These are phyloP conservation scores for Urocitellus parryii DNA, from an alignment of 2,113 vertebrate species.

Conservation along the genomic window DNA sequence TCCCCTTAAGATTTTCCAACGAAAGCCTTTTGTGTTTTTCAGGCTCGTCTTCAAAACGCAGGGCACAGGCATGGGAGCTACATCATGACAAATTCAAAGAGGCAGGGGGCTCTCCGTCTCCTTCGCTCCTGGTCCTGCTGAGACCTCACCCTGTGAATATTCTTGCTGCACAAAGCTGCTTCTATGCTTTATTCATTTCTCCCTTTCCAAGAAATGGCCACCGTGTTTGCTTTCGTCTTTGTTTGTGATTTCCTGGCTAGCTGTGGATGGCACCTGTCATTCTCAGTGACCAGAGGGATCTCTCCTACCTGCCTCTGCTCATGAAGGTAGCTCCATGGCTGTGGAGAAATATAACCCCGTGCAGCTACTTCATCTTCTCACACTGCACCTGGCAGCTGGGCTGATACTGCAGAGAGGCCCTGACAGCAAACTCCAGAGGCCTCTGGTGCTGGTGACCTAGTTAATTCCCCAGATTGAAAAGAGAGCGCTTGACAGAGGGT, in stretches of 20 bases:
- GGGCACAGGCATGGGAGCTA: neutral
- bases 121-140: neutral
- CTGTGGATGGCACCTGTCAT: neutral
- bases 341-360: neutral
- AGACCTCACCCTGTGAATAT: neutral
- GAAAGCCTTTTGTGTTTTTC: neutral
- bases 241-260: neutral
- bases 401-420: neutral
- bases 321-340: neutral
- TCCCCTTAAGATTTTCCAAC: neutral
- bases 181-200: neutral
- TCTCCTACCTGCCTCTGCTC: neutral
- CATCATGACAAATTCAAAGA: neutral
- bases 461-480: neutral
- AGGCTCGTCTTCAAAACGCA: neutral
- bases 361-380: neutral
- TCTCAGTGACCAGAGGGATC: neutral
- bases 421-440: neutral
- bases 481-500: neutral
- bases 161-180: neutral
- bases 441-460: neutral
- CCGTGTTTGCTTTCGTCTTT: neutral
- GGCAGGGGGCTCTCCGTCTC: neutral
- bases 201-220: neutral
- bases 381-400: neutral